Conservation (phyloP, 2,797 vertebrate species). For the Darevskia mixta region DNA sequence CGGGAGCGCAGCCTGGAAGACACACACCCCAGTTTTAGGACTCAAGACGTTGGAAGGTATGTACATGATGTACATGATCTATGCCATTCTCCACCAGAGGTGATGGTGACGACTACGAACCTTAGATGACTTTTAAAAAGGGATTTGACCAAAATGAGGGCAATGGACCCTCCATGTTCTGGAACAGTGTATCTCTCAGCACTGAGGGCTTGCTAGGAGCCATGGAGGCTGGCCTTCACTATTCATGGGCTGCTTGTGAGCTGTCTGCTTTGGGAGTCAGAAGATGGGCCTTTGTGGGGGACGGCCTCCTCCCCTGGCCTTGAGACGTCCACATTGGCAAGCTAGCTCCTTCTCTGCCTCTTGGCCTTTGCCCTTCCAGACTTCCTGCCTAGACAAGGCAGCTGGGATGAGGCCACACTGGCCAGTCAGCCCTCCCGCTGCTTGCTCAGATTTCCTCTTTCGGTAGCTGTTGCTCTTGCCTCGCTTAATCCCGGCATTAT, state of each 20-base stretch:
- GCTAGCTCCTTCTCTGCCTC: conserved; percentile 12
- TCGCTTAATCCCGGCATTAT: conserved; percentile 65
- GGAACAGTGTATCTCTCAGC: too few relatives aligned
- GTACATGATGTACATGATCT: too few relatives aligned
- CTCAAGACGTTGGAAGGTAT: too few relatives aligned
- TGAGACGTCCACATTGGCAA: conserved; percentile 31
- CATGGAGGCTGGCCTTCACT: too few relatives aligned
- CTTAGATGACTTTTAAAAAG: not conserved
- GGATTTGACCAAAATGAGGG: not conserved
- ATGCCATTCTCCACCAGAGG: not conserved
- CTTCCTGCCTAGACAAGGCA: conserved; percentile 58
- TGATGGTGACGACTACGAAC: not conserved
- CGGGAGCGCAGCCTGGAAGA: too few relatives aligned
- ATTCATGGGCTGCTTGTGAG: too few relatives aligned
- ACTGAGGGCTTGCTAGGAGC: too few relatives aligned
- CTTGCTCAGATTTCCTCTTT: conserved; percentile 45
- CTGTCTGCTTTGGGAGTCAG: too few relatives aligned
- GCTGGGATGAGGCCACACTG: conserved; percentile 48
- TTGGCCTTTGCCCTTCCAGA: conserved; percentile 18
- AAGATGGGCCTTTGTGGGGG: not conserved
- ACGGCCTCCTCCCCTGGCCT: not conserved
- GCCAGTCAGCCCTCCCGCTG: conserved; percentile 3
- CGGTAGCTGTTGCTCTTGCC: conserved; percentile 52
- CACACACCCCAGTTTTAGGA: too few relatives aligned
- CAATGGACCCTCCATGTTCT: not conserved